phyloP scores from a whole-genome alignment of 2,113 vertebrate species.

The Pelobates fuscus region DNA sequence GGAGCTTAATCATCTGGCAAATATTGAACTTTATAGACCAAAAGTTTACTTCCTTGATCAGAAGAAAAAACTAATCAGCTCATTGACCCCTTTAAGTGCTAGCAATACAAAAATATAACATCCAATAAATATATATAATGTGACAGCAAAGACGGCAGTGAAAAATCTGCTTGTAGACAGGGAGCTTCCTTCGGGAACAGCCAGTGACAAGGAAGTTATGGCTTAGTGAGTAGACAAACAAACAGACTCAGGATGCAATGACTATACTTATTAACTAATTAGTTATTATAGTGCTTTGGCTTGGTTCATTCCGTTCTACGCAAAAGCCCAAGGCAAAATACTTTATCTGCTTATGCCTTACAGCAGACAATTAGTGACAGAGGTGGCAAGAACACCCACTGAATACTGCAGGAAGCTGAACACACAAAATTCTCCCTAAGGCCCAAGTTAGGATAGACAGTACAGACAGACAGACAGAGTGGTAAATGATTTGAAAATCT shows the following conservation, averaged over 20 bases:
- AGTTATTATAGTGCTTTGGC: slow-evolving; percentile 14
- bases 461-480: background rate
- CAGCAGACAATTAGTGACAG: slow-evolving; percentile 19
- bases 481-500: no score
- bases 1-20: no score
- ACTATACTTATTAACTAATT: slow-evolving; percentile 37
- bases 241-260: slow-evolving; percentile 31
- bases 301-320: slow-evolving; percentile 10
- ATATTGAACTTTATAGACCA: no score
- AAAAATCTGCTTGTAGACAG: background rate
- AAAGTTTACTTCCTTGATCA: no score
- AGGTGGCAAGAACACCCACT: background rate
- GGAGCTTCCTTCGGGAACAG: background rate
- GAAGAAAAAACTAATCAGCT: no score
- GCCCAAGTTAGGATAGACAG: background rate
- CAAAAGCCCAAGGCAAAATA: slow-evolving; percentile 21
- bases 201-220: slow-evolving; percentile 7
- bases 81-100: no score
- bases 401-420: background rate
- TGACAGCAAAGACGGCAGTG: no score
- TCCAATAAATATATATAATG: no score
- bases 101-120: no score
- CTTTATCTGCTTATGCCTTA: slow-evolving; percentile 14
- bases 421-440: slow-evolving; percentile 3
- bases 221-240: slow-evolving; percentile 15